These are phyloP conservation scores for Microchrysa polita DNA, from an alignment of 2,888 invertebrate genomes.

Conservation along the genomic window DNA sequence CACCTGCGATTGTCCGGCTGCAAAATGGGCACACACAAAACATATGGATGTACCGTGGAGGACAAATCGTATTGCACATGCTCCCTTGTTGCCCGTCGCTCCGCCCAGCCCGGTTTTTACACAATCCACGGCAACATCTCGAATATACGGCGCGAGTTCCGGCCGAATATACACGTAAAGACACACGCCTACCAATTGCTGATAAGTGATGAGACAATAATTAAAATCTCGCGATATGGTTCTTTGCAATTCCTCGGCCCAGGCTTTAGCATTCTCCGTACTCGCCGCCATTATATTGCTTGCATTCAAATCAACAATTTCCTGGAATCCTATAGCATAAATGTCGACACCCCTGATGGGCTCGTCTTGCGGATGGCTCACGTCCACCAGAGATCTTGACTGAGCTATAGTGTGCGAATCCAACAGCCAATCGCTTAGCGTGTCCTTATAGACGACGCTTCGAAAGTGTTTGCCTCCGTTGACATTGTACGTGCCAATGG, in stretches of 20 bases:
- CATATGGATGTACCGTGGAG: conserved; percentile 93
- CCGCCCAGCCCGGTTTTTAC: conserved; percentile 99
- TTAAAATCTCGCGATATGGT: conserved; percentile 85
- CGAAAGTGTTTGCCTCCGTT: conserved; percentile 99
- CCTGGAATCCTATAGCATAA: conserved; percentile 98
- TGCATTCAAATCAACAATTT: conserved; percentile 98
- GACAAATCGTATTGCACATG: conserved; percentile 90
- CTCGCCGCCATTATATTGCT: conserved; percentile 97
- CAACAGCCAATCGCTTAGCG: conserved; percentile 88
- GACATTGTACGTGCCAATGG: conserved; percentile 98
- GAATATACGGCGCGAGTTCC: conserved; percentile 85
- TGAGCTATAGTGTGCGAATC: conserved; percentile 77
- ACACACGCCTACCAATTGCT: conserved; percentile 97
- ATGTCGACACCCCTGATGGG: conserved; percentile 78
- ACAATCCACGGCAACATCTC: conserved; percentile 93
- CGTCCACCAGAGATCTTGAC: conserved; percentile 65
- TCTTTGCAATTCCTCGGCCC: conserved; percentile 96
- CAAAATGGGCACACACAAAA: conserved; percentile 99
- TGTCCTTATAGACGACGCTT: conserved; percentile 93
- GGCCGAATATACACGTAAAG: conserved; percentile 93
- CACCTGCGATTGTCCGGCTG: conserved; percentile 97
- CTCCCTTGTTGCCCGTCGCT: conserved; percentile 97
- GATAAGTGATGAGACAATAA: conserved; percentile 90
- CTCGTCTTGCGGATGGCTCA: conserved; percentile 64
- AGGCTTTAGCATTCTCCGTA: conserved; percentile 87